Evolutionary conservation across 2,113 vertebrate species (phyloP), one percentile per base, ranked within the genome.

Genomic region (Amblyopsis rosae): DNA sequence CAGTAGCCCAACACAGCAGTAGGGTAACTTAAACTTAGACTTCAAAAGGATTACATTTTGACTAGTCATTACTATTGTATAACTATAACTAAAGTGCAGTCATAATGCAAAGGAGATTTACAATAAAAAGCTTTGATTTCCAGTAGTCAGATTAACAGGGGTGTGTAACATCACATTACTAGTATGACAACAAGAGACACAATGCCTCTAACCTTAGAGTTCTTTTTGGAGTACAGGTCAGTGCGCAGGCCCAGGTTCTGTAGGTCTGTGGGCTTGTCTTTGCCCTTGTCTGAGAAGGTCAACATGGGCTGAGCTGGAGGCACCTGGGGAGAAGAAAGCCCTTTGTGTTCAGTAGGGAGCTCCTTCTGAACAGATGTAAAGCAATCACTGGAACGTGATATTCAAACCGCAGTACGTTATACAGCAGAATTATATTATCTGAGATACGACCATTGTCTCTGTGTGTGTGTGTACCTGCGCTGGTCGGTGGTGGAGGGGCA

Each of bases 231-330:
- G 87, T 96, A 99, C 54, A 99, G 93, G 60, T 99, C 98, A 0
- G 95, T 92, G 69, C 96, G 95, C 9, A 99, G 94, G 6, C 97
- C 96, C 0, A 98, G 99, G 88, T 97, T 99, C 90, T 98, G 98
- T 77, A 99, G 85, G 82, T 99, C 97, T 16, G 92, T 93, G 1
- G 95, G 85, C 69, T 98, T 99, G 70, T 99, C 98, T 90, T 97
- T 98, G 82, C 88, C 90, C 59, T 98, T 99, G 76, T 98, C 97
- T 47, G 91, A 92, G 67, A 98, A 98, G 87, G 90, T 96, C 73
- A 97, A 75, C 96, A 99, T 98, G 67, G 93, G 96, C 86, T 98
- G 98, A 66, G 93, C 93, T 72, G 96, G 93, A 10, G 96, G 96
- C 49, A 98, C 89, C 98, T 99, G 1, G 2, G 71, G 3, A 35